Evolutionary conservation across 1,140 invertebrate species (phyloP).

Genomic region (Bradysia coprophila): DNA sequence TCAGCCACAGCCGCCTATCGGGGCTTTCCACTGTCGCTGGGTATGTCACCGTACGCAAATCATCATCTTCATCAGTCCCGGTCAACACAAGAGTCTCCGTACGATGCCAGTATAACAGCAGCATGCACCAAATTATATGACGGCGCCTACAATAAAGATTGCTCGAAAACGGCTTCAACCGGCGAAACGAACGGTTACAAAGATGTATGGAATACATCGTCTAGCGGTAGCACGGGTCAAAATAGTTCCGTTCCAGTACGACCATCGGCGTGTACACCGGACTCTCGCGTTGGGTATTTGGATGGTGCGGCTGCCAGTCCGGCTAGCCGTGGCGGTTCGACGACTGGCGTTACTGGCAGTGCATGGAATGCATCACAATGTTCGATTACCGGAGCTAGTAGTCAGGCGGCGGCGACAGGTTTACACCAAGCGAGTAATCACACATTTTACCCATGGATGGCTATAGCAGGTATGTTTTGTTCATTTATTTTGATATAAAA

Average conservation of each 20-base stretch:
- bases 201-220: slow-evolving; percentile 41
- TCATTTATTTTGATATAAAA: not conserved
- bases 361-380: slow-evolving; percentile 25
- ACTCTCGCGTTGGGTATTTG: slow-evolving; percentile 49
- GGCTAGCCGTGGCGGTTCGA: slow-evolving; percentile 47
- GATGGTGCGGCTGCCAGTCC: slow-evolving; percentile 50
- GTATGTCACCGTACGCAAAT: slow-evolving; percentile 69
- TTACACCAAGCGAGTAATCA: slow-evolving; percentile 77
- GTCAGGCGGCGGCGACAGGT: slow-evolving; percentile 61
- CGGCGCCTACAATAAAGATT: slow-evolving; percentile 22
- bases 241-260: slow-evolving; percentile 46
- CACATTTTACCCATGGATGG: slow-evolving; percentile 96
- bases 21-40: slow-evolving; percentile 62
- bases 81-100: slow-evolving; percentile 71
- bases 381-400: slow-evolving; percentile 31
- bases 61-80: slow-evolving; percentile 57
- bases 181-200: slow-evolving; percentile 37
- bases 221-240: slow-evolving; percentile 27
- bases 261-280: slow-evolving; percentile 71
- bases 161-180: slow-evolving; percentile 40
- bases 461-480: slow-evolving; percentile 75
- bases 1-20: slow-evolving; percentile 54
- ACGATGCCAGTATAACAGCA: slow-evolving; percentile 72
- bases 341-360: slow-evolving; percentile 34
- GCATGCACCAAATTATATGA: slow-evolving; percentile 46